These are phyloP conservation scores for Drosophila anceps DNA, from an alignment of 2,888 invertebrate genomes.

Conservation along the genomic window DNA sequence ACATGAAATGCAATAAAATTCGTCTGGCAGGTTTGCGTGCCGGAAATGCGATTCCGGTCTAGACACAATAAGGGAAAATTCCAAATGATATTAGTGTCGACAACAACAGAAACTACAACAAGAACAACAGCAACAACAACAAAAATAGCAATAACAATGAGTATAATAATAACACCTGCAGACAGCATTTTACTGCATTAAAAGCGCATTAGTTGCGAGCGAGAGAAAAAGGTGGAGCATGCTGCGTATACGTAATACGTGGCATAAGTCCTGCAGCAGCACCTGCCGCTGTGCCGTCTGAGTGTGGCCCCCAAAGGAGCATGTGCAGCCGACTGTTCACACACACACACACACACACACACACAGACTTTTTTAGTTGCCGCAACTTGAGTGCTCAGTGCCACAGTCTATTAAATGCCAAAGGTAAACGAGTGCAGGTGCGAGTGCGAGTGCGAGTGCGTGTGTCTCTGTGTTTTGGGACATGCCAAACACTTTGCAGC, in stretches of 20 bases:
- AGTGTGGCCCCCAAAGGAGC: conserved; percentile 18
- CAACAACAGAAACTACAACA: background rate
- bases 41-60: conserved; percentile 71
- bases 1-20: conserved; percentile 54
- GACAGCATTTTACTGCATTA: conserved; percentile 58
- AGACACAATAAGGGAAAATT: conserved; percentile 60
- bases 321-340: conserved; percentile 21
- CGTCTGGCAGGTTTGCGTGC: conserved; percentile 61
- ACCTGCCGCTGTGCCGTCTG: conserved; percentile 1
- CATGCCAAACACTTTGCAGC: conserved; percentile 30
- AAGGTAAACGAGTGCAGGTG: conserved; percentile 14
- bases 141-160: conserved; percentile 18
- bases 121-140: conserved; percentile 1
- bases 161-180: conserved; percentile 47
- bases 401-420: conserved; percentile 47
- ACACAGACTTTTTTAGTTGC: conserved; percentile 28
- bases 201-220: conserved; percentile 40
- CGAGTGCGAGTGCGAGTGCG: no score
- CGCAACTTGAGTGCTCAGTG: conserved; percentile 40
- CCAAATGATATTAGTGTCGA: conserved; percentile 33
- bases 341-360: conserved; percentile 12
- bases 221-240: conserved; percentile 6
- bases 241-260: conserved; percentile 46
- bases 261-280: conserved; percentile 9
- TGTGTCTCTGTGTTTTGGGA: conserved; percentile 24